Base-by-base conservation (phyloP, 1,140 invertebrate species). In the Calliphora vicina region DNA sequence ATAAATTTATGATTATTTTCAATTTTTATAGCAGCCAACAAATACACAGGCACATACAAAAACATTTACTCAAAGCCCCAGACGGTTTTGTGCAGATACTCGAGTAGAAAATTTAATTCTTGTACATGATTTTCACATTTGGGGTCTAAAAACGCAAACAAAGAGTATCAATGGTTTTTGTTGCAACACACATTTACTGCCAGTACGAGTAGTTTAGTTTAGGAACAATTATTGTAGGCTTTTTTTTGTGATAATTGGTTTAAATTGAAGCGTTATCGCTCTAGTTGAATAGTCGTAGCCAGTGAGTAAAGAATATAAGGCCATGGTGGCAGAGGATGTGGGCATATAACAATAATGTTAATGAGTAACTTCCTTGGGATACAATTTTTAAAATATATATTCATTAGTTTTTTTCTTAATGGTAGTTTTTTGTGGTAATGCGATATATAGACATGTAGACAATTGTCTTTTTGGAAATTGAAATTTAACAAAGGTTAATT, bases 161-260 rank as follows among this genome's bases (percentile, higher is more conserved):
- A 50, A 50, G 10, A 50, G 12, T 13, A 17, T 2, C 10, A 50
- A 17, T 13, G 45, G 12, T 50, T 50, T 50, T 50, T 13, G 45
- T 50, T 50, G 15, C 45, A 6, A 50, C 45, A 50, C 12, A 50
- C 8, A 4, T 35, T 35, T 35, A 4, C 45, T 6, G 12, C 15
- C 2, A 13, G 12, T 50, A 50, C 1, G 12, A 50, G 15, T 50
- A 43, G 42, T 50, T 13, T 50, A 50, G 13, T 57, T 57, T 57
- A 57, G 13, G 13, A 67, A 23, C n/a, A 67, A 67, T 67, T 67
- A 10, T 67, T 67, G 61, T 67, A 67, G 61, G n/a, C 61, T 67
- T 57, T 50, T 35, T 57, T 57, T 23, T 67, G n/a, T n/a, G 61
- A 67, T 67, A 67, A 67, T 67, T 67, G 61, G 61, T 67, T 67